These are phyloP conservation scores for Columba guinea DNA, from an alignment of 2,797 vertebrate genomes.

Conservation along the genomic window DNA sequence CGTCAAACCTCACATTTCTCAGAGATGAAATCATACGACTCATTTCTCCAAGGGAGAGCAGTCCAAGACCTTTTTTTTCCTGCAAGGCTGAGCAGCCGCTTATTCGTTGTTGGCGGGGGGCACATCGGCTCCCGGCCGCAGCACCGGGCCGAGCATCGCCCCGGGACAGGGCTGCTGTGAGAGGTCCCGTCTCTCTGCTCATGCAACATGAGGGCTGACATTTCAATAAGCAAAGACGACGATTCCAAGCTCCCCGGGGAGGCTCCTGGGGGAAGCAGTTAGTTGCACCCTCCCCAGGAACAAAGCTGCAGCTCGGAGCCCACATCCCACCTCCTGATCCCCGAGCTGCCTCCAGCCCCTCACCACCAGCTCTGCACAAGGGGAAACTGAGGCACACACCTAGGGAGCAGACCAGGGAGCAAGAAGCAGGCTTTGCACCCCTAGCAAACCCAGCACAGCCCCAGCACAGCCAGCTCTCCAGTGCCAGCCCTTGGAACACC, in stretches of 20 bases:
- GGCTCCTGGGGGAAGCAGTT: neutral
- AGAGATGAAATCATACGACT: neutral
- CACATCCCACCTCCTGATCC: neutral
- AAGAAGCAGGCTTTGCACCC: neutral
- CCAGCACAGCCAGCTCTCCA: neutral
- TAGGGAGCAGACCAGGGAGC: fast-evolving
- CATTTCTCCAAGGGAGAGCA: neutral
- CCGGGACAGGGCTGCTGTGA: neutral
- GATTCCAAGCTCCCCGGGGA: neutral
- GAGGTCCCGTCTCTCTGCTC: neutral
- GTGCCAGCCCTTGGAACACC: fast-evolving
- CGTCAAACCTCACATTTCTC: slow-evolving; percentile 42
- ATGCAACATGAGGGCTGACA: fast-evolving
- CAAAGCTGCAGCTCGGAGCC: fast-evolving
- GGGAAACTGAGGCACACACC: neutral
- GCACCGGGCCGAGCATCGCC: neutral
- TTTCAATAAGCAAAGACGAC: neutral
- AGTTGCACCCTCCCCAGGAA: neutral
- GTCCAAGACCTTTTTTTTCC: neutral
- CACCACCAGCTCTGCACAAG: neutral
- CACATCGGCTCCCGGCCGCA: neutral
- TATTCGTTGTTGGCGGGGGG: neutral
- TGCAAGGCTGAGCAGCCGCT: neutral
- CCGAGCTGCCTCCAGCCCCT: neutral
- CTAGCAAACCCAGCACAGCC: neutral